phyloP scores from a whole-genome alignment of 2,888 invertebrate genomes.

The Spilosoma lubricipeda region DNA sequence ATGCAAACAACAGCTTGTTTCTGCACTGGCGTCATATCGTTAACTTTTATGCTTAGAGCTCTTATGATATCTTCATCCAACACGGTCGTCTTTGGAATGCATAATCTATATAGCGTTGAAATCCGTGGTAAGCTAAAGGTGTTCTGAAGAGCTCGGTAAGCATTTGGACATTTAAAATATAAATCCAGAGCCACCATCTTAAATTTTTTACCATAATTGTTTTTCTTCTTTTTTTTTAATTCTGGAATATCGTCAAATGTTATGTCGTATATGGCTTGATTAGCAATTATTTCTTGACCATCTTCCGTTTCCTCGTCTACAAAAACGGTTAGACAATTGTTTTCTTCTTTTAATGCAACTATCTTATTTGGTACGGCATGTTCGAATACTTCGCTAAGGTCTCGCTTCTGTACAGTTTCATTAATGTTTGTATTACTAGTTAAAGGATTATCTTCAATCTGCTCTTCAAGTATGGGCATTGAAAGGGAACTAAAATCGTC shows the following conservation, averaged over 20 bases:
- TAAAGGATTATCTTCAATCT: neutral
- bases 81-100: slow-evolving; percentile 18
- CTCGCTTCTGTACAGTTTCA: neutral
- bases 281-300: neutral
- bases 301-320: slow-evolving; percentile 1
- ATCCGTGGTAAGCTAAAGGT: slow-evolving; percentile 31
- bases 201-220: slow-evolving; percentile 22
- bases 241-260: neutral
- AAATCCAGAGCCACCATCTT: slow-evolving; percentile 37
- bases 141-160: slow-evolving; percentile 31
- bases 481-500: neutral
- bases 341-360: slow-evolving; percentile 13
- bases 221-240: neutral
- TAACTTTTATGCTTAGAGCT: slow-evolving; percentile 38
- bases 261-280: neutral
- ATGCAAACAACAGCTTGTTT: slow-evolving; percentile 45
- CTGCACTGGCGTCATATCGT: slow-evolving; percentile 36
- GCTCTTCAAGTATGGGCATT: neutral
- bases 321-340: slow-evolving; percentile 6
- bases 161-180: slow-evolving; percentile 34
- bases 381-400: neutral
- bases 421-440: neutral
- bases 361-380: neutral
- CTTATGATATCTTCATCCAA: slow-evolving; percentile 20
- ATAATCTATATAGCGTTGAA: slow-evolving; percentile 25